A percentile compares a stretch with the other conserved stretches of the same genome.
Evolutionary conservation across 2,797 vertebrate species (phyloP).

Genomic region (Dallia pectoralis): DNA sequence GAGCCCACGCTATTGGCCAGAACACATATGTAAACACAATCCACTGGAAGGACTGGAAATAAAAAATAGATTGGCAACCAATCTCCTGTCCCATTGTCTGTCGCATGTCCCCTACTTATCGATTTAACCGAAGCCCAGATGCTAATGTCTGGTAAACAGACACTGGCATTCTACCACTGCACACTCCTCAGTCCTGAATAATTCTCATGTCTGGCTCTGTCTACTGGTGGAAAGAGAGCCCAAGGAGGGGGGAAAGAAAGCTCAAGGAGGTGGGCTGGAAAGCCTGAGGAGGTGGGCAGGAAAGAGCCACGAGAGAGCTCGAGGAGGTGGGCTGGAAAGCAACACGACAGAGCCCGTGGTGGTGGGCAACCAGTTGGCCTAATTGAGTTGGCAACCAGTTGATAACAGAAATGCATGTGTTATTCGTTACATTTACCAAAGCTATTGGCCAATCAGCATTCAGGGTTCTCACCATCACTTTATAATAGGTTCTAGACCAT

Average conservation of each 20-base stretch:
- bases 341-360: no score
- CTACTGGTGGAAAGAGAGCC: neutral
- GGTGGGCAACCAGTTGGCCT: no score
- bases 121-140: neutral
- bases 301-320: constrained; percentile 7
- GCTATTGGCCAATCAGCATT: no score
- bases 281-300: no score
- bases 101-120: neutral
- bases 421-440: no score
- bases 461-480: no score
- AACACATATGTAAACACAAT: constrained; percentile 6
- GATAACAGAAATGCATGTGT: no score
- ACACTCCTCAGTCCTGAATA: constrained; percentile 9
- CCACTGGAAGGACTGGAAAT: no score
- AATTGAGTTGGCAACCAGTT: no score
- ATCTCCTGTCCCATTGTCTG: constrained; percentile 15
- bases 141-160: neutral
- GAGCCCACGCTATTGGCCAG: neutral
- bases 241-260: no score
- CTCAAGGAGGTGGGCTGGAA: no score
- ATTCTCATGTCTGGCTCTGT: neutral
- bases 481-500: neutral
- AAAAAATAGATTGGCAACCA: constrained; percentile 9
- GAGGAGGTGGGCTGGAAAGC: no score
- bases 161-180: neutral